phyloP scores from a whole-genome alignment of 2,797 vertebrate species.

The Pangasius macronema region DNA sequence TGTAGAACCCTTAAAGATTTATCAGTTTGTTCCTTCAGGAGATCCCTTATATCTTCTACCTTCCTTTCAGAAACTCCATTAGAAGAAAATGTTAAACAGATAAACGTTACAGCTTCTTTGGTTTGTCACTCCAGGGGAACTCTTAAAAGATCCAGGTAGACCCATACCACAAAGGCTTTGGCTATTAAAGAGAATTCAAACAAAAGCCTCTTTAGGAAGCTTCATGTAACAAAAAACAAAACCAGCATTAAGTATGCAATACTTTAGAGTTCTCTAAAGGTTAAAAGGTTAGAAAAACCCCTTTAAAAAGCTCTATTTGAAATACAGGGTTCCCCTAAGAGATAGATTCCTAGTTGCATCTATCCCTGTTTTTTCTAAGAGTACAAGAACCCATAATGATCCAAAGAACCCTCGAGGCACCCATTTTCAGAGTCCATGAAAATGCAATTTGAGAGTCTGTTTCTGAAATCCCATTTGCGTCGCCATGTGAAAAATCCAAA shows the following conservation, averaged over 20 bases:
- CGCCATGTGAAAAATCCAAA: neutral
- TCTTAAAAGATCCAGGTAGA: neutral
- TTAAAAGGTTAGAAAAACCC: neutral
- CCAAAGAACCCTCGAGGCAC: neutral
- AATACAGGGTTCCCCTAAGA: neutral
- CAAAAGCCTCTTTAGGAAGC: neutral
- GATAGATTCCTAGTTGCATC: neutral
- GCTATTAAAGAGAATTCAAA: neutral
- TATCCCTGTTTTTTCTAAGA: neutral
- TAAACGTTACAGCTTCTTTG: neutral
- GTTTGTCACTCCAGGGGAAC: neutral
- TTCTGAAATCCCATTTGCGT: conserved; percentile 7
- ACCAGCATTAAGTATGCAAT: neutral
- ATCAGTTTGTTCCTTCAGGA: neutral
- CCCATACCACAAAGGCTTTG: neutral
- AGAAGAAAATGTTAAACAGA: neutral
- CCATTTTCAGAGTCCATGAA: neutral
- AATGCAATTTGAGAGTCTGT: neutral
- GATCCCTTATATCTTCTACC: neutral
- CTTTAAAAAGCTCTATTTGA: neutral
- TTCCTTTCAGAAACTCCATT: neutral
- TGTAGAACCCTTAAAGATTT: neutral
- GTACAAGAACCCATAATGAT: neutral
- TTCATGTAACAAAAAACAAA: neutral
- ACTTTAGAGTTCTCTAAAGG: neutral